Base-by-base conservation (phyloP, 2,888 invertebrate species). In the Pedicia rivosa region DNA sequence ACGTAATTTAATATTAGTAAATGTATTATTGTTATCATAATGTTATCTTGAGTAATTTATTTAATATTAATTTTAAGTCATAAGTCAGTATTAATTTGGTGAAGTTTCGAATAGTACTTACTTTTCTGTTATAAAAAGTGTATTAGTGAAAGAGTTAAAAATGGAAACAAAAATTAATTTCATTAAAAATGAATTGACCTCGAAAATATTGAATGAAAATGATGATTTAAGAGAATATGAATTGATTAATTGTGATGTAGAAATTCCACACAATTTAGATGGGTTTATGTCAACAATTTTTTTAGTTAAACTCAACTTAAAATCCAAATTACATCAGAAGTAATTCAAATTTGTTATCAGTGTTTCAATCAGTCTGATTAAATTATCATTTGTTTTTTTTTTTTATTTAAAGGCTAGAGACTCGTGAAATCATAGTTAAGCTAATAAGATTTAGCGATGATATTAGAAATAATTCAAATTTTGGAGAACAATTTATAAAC, bases 361-460 rank as follows among this genome's bases (percentile, higher is more conserved):
- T 15, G 12, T 15, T 33, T 38, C 5, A 38, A 22, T 35, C 13
- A 15, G 20, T 24, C 13, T 13, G 27, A 26, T n/a, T 10, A 10
- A 32, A 32, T 19, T 19, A 10, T 15, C 34, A 28, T 27, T 12
- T 8, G 14, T 30, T 8, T 30, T 37, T 37, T 14, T 29, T 34
- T 12, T 35, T 19, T 34, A 47, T 44, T 36, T 31, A 39, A 29
- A 32, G 32, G 20, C 8, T 28, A 17, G 39, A 36, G 25, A n/a
- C n/a, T n/a, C n/a, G n/a, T n/a, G 15, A 41, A 12, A 27, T 53
- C 10, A 47, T 59, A 34, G 50, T 50, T 0, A 60, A 60, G 40
- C 56, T 60, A 35, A 60, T 60, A 57, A 57, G 54, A 37, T 57
- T 59, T 14, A 51, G 50, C 31, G 44, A 46, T 3, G 40, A 43